Base-by-base conservation (phyloP, 2,113 vertebrate genomes). In the Rhinoptilus africanus region DNA sequence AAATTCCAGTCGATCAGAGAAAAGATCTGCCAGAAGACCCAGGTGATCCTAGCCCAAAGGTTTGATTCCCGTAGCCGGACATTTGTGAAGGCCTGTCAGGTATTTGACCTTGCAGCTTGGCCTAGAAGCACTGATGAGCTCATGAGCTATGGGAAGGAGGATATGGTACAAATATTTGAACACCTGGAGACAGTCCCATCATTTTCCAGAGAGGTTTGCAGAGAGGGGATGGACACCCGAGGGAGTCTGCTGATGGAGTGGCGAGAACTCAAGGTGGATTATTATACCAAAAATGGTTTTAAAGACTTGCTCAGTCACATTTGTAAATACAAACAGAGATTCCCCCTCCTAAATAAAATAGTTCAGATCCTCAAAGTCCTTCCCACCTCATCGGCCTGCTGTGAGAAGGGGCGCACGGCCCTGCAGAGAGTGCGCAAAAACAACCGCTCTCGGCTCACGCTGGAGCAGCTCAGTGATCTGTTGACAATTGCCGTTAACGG, bases 1-100 rank as follows among this genome's bases (percentile, higher is more conserved):
- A 99, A 99, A 97, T 99, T 99, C 96, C 99, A 99, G 97, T 99
- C 99, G 0, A 99, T 99, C 93, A 97, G 99, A 89, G 99, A 99
- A 92, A 99, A 99, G 97, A 99, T 99, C 96, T 99, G 99, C 97
- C 99, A 98, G 98, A 98, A 98, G 96, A 99, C 99, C 59, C 99
- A 99, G 82, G 98, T 98, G 77, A 99, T 99, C 92, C 97, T 99
- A 73, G 98, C 98, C 20, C 99, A 99, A 95, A 98, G 99, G 81
- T 98, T 99, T 0, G 99, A 99, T 76, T 97, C 98, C 72, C 98
- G 98, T 48, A 99, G 99, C 92, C 97, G 98, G 74, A 94, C 98
- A 39, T 99, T 99, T 16, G 98, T 99, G 85, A 99, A 99, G 93
- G 99, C 99, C 62, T 99, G 99, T 96, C 98, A 98, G 89, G 98